A percentile compares a stretch with the other conserved stretches of the same genome.
Evolutionary conservation across 1,140 invertebrate genomes (phyloP).

Genomic region (Orius insidiosus): DNA sequence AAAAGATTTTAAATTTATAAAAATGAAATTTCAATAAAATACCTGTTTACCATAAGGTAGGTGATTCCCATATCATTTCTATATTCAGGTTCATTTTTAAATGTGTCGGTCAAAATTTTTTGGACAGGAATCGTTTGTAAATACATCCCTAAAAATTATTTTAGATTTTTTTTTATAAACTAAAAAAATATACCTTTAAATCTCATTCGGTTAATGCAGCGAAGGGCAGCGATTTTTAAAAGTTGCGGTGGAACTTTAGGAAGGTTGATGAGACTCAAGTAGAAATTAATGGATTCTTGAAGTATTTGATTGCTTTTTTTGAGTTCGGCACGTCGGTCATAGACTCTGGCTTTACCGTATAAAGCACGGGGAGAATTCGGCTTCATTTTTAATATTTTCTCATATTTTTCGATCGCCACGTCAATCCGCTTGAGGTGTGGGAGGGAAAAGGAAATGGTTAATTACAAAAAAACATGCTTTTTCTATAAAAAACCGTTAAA

Average conservation of each 20-base stretch:
- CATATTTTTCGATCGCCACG: neutral
- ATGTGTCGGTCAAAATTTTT: slow-evolving; percentile 45
- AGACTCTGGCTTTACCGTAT: slow-evolving; percentile 38
- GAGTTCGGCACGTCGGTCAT: slow-evolving; percentile 47
- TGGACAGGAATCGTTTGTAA: slow-evolving; percentile 45
- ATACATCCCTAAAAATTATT: slow-evolving; percentile 38
- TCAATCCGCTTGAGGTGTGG: neutral
- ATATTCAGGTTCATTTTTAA: slow-evolving; percentile 41
- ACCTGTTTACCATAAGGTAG: slow-evolving; percentile 59
- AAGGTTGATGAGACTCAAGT: slow-evolving; percentile 37
- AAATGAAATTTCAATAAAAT: slow-evolving; percentile 13
- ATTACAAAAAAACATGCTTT: neutral
- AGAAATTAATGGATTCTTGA: slow-evolving; percentile 45
- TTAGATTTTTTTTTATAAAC: slow-evolving; percentile 1
- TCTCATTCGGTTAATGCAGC: slow-evolving; percentile 51
- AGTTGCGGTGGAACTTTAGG: slow-evolving; percentile 41
- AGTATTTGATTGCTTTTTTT: slow-evolving; percentile 49
- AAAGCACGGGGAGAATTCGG: slow-evolving; percentile 40
- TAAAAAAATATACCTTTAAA: slow-evolving; percentile 49
- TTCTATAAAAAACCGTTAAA: slow-evolving; percentile 1
- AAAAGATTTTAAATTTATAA: neutral
- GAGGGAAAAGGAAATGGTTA: neutral
- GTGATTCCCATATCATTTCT: slow-evolving; percentile 62
- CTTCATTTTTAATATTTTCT: slow-evolving; percentile 27
- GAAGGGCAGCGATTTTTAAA: slow-evolving; percentile 37